phyloP scores from a whole-genome alignment of 64 coral and sea anemone genomes.

The Porites lutea region DNA sequence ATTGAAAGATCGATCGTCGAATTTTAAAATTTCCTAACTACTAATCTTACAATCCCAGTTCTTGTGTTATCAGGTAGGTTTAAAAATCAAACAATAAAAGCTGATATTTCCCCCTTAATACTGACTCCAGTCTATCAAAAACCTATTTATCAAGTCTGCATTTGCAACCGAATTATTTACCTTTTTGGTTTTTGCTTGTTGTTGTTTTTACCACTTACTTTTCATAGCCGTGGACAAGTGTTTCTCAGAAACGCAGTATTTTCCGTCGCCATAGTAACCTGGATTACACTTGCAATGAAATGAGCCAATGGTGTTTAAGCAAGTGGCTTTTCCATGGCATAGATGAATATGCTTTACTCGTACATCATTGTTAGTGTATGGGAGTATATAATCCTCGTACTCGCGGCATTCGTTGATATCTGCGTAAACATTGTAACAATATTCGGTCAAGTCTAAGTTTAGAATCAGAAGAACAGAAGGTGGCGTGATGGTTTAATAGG shows the following conservation, averaged over 20 bases:
- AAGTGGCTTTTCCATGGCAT: conserved; percentile 78
- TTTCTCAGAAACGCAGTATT: conserved; percentile 68
- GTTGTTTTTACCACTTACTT: conserved; percentile 68
- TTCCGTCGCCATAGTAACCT: conserved; percentile 94
- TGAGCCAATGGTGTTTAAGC: conserved; percentile 88
- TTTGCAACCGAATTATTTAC: no score
- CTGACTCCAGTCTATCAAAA: no score
- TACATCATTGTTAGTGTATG: conserved; percentile 61
- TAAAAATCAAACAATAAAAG: no score
- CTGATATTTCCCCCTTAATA: no score
- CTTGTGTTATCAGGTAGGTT: no score
- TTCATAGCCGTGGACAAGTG: conserved; percentile 37
- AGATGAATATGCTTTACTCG: conserved; percentile 9
- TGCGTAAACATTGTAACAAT: conserved; percentile 18
- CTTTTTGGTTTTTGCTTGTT: background rate
- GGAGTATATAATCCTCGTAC: conserved; percentile 33
- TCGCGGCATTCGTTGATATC: conserved; percentile 86
- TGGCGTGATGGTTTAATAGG: no score
- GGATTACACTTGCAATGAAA: conserved; percentile 83
- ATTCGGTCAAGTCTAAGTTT: no score
- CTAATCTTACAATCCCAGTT: no score
- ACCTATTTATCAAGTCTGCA: no score
- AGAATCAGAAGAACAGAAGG: no score
- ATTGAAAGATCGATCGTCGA: no score
- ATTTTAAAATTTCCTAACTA: no score